phyloP scores from a whole-genome alignment of 2,888 invertebrate genomes.

The Galeruca laticollis region DNA sequence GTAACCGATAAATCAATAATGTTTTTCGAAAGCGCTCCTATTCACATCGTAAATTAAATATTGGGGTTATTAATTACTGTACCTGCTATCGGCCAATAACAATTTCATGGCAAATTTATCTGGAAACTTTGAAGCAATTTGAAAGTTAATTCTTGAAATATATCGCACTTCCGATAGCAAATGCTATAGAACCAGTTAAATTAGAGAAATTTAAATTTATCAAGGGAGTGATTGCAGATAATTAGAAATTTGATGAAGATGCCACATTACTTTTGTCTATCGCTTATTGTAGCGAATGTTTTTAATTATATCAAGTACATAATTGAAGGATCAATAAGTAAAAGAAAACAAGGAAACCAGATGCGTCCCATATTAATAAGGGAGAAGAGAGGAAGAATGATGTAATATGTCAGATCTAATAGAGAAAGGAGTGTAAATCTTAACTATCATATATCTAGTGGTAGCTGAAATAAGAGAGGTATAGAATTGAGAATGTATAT shows the following conservation, averaged over 20 bases:
- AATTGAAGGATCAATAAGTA: no score
- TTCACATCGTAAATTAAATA: background rate
- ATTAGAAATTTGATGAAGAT: background rate
- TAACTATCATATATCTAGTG: no score
- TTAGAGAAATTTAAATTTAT: background rate
- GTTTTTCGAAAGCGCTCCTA: background rate
- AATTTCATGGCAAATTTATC: conserved; percentile 1
- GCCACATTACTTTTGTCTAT: background rate
- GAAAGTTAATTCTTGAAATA: background rate
- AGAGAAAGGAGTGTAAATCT: no score
- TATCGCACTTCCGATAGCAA: background rate
- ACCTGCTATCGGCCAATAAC: background rate
- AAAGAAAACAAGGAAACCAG: no score
- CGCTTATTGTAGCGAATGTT: no score
- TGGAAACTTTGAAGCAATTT: background rate
- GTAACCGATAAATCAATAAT: background rate
- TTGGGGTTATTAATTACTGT: background rate
- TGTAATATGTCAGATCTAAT: no score
- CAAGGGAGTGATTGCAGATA: background rate
- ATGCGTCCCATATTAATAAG: no score
- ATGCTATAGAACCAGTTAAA: background rate
- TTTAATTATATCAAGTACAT: no score
- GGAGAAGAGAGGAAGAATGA: no score
- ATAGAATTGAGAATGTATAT: no score
- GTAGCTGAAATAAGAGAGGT: no score